phyloP scores from a whole-genome alignment of 1,140 invertebrate species.

The Diprion similis region DNA sequence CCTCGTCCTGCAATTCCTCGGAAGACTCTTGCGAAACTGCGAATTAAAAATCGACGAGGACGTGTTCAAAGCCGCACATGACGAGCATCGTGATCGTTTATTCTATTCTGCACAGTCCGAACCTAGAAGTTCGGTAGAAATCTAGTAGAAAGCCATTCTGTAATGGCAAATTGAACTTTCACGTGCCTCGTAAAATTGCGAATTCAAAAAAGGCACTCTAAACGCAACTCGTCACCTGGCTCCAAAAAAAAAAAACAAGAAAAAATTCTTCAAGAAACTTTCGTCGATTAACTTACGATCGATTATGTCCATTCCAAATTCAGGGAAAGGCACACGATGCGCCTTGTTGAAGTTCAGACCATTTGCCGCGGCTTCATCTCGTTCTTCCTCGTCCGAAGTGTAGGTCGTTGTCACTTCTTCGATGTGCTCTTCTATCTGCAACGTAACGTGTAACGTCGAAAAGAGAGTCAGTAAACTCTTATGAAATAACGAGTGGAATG shows the following conservation, averaged over 20 bases:
- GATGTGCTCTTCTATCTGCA: constrained; percentile 65
- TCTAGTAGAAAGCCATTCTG: neutral
- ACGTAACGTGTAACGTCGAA: constrained; percentile 17
- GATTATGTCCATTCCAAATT: constrained; percentile 73
- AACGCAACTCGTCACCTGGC: no score
- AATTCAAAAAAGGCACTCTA: neutral
- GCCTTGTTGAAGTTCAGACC: constrained; percentile 42
- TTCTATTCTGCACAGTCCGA: no score
- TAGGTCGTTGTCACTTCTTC: constrained; percentile 59
- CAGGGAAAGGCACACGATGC: constrained; percentile 72
- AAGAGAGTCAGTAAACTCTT: neutral
- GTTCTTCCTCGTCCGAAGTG: constrained; percentile 48
- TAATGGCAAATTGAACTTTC: neutral
- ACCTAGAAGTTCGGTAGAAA: neutral
- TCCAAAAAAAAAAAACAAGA: no score
- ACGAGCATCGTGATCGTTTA: neutral
- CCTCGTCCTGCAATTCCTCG: constrained; percentile 49
- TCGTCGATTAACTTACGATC: constrained; percentile 58
- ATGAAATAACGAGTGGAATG: no score
- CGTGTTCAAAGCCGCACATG: neutral
- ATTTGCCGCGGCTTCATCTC: constrained; percentile 39
- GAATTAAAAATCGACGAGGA: neutral
- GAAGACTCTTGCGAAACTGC: constrained; percentile 50
- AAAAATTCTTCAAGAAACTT: neutral
- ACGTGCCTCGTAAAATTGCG: neutral